Percentiles rank a stretch among this genome's conserved stretches.
Conservation (phyloP, 2,797 vertebrate genomes). For the Tokudaia tokunoshimensis region DNA sequence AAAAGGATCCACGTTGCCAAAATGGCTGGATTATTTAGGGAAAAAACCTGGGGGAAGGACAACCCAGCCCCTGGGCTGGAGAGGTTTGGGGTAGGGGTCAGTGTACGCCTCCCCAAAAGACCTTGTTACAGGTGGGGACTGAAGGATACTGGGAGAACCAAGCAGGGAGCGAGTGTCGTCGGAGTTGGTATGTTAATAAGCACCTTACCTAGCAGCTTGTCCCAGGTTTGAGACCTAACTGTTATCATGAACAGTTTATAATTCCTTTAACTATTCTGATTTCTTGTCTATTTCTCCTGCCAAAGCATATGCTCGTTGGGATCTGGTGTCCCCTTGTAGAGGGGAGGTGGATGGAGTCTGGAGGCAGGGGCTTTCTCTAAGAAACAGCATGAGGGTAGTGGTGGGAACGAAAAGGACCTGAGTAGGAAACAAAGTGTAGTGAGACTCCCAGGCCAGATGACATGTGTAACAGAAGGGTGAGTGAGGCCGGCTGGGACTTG, state of each 20-base stretch:
- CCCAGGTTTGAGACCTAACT: background rate
- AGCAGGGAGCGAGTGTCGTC: no score
- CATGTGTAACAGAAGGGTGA: background rate
- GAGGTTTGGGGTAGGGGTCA: no score
- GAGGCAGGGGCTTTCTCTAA: background rate
- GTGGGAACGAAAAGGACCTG: background rate
- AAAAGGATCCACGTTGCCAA: background rate
- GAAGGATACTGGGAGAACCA: background rate
- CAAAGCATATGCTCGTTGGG: background rate
- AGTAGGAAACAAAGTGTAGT: background rate
- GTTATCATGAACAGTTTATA: background rate
- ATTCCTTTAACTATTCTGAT: background rate
- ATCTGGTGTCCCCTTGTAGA: background rate
- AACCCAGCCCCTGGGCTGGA: background rate
- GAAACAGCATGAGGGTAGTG: background rate
- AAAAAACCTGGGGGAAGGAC: background rate
- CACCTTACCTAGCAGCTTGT: background rate
- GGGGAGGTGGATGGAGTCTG: background rate
- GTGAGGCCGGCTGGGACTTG: background rate
- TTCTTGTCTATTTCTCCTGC: background rate
- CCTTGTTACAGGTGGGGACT: background rate
- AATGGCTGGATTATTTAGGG: background rate
- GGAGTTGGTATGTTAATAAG: background rate
- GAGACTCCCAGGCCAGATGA: background rate
- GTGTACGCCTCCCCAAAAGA: background rate